Conservation (phyloP, 1,140 invertebrate species). For the Scaptomyza pallida region DNA sequence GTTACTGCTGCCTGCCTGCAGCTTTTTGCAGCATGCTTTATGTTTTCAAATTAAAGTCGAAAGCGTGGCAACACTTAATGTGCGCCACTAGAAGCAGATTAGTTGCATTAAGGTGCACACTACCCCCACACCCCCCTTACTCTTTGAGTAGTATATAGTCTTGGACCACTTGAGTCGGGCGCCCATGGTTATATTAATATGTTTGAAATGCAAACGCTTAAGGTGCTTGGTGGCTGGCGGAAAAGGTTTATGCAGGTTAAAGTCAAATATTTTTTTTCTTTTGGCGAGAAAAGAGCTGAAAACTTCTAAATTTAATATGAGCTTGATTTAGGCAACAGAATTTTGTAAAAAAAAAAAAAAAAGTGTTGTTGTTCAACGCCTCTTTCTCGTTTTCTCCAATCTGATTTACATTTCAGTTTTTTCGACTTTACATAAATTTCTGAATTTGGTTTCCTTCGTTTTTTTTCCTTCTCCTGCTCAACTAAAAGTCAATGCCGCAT, state of each 20-base stretch:
- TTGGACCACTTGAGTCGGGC: constrained; percentile 7
- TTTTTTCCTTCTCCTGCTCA: constrained; percentile 8
- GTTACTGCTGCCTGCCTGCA: constrained; percentile 14
- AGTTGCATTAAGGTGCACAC: constrained; percentile 64
- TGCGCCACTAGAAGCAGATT: constrained; percentile 81
- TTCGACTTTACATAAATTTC: constrained; percentile 3
- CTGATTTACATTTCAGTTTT: constrained; percentile 15
- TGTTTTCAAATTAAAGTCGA: constrained; percentile 82
- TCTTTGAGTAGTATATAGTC: not conserved
- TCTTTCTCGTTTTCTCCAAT: not conserved
- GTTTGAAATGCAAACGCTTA: constrained; percentile 50
- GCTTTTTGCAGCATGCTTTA: constrained; percentile 56
- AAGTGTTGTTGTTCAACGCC: no score
- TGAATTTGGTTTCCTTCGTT: no score
- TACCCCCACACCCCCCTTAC: no score
- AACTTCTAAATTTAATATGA: not conserved
- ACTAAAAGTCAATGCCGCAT: constrained; percentile 30
- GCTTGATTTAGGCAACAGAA: no score
- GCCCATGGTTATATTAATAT: constrained; percentile 62
- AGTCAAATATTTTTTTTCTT: no score
- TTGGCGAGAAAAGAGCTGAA: constrained; percentile 3
- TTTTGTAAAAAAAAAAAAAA: no score
- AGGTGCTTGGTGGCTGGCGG: not conserved
- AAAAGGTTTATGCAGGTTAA: no score
- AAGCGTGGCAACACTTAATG: constrained; percentile 82